Base-by-base conservation (phyloP, 2,113 vertebrate species). In the Oreochromis niloticus region DNA sequence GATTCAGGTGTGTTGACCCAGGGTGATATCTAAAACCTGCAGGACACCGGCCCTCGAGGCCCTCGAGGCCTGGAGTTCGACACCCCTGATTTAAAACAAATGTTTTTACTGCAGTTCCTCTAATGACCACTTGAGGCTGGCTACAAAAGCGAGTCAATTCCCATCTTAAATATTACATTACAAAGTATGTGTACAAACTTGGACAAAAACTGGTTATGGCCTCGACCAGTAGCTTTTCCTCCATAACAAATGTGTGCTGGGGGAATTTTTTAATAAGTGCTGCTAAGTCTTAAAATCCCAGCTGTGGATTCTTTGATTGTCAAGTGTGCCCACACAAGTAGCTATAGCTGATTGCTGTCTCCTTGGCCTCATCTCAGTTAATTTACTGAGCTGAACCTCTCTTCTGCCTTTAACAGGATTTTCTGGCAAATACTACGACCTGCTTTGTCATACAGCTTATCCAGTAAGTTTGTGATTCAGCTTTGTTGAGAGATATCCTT, bases 221-320 rank as follows among this genome's bases (percentile, higher is more conserved):
- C 14, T 75, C 24, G 1, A 48, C 43, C 13, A 10, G 14, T 32
- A 32, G 16, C 71, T n/a, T 78, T 50, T 50, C 17, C 46, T 78
- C 16, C 43, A 34, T 34, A 52, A 34, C 27, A 78, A 78, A 52
- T 13, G 16, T 50, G 71, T 32, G 27, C 16, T 50, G 71, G 16
- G 7, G 13, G 27, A 78, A 8, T 32, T 0, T 0, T 52, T 78
- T 13, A 73, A 75, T 52, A 52, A 78, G 48, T 75, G 68, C 41
- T 75, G 41, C 9, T 19, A 75, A 75, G 68, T 46, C 41, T 48
- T 48, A 75, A 75, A 75, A 46, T 75, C 14, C 41, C 24, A 75
- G 43, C 71, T 30, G 32, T 63, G 17, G 59, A 63, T 1, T 36
- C 59, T 39, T 7, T 50, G 71, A 75, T 48, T 75, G 71, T 48